These are phyloP conservation scores for Parapsyche elsis DNA, from an alignment of 1,140 invertebrate genomes.

Conservation along the genomic window DNA sequence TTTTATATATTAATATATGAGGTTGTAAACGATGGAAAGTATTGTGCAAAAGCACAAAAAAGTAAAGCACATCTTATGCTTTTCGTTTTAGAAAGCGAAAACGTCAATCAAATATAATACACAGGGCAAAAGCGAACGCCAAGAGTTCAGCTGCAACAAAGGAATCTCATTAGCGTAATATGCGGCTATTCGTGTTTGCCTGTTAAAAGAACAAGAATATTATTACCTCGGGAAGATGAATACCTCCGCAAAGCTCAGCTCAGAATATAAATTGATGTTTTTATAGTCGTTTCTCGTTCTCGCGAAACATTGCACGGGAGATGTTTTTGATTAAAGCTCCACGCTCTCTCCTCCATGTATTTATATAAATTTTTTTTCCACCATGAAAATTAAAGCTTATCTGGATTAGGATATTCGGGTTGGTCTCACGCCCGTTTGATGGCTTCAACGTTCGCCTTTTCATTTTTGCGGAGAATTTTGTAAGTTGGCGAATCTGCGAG, in stretches of 20 bases:
- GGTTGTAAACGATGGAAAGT: no score
- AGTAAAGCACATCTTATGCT: no score
- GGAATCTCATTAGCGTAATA: not conserved
- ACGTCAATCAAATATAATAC: not conserved
- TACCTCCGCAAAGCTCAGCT: not conserved
- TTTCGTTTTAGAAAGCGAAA: not conserved
- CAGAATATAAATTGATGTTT: not conserved
- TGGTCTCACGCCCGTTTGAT: no score
- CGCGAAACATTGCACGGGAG: not conserved
- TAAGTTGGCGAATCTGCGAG: not conserved
- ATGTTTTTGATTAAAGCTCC: not conserved
- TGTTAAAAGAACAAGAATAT: not conserved
- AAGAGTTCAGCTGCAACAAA: not conserved
- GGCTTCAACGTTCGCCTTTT: not conserved
- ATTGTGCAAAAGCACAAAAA: no score
- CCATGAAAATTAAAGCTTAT: not conserved
- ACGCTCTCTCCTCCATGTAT: not conserved
- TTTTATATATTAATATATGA: no score
- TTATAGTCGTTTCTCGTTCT: not conserved
- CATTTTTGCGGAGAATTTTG: not conserved
- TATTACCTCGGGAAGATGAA: not conserved
- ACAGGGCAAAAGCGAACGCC: not conserved
- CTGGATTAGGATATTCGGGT: not conserved
- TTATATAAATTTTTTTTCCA: not conserved
- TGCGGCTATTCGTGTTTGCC: not conserved